A percentile compares a stretch with the other conserved stretches of the same genome.
These are phyloP conservation scores for Stenchaetothrips biformis DNA, from an alignment of 2,888 invertebrate genomes.

Conservation along the genomic window DNA sequence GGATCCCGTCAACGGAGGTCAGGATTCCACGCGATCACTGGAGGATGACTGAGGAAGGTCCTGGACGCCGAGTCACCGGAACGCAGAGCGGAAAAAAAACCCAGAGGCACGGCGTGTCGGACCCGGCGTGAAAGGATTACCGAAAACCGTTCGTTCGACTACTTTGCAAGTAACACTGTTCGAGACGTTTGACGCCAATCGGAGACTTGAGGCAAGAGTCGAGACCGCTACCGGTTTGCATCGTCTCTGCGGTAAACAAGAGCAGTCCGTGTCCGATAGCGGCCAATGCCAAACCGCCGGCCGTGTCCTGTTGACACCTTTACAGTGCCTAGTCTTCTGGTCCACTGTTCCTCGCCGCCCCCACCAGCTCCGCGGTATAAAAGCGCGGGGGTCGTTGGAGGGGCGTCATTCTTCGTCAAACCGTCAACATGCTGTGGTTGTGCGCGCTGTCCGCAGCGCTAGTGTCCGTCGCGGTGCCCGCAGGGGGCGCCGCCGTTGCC, in stretches of 20 bases:
- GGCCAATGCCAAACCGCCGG: background rate
- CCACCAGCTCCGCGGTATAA: background rate
- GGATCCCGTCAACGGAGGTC: background rate
- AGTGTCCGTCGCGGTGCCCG: background rate
- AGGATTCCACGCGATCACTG: background rate
- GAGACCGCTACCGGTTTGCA: too few relatives aligned
- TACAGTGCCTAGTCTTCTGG: background rate
- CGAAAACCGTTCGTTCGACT: too few relatives aligned
- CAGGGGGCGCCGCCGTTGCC: background rate
- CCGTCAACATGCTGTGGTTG: background rate
- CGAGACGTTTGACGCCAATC: too few relatives aligned
- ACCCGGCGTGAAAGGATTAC: background rate
- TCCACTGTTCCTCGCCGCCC: background rate
- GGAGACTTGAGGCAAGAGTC: too few relatives aligned
- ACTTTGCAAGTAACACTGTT: too few relatives aligned
- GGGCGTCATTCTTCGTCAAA: background rate
- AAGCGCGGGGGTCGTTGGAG: background rate
- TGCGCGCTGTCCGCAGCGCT: background rate
- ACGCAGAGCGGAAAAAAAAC: background rate
- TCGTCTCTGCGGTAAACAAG: too few relatives aligned
- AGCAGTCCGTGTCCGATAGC: background rate
- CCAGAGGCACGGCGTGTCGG: background rate
- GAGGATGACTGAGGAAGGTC: conserved; percentile 18
- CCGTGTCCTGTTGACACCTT: background rate
- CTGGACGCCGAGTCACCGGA: background rate